Evolutionary conservation across 2,888 invertebrate species (phyloP), one percentile per base, ranked within the genome.

Genomic region (Spodoptera exigua): DNA sequence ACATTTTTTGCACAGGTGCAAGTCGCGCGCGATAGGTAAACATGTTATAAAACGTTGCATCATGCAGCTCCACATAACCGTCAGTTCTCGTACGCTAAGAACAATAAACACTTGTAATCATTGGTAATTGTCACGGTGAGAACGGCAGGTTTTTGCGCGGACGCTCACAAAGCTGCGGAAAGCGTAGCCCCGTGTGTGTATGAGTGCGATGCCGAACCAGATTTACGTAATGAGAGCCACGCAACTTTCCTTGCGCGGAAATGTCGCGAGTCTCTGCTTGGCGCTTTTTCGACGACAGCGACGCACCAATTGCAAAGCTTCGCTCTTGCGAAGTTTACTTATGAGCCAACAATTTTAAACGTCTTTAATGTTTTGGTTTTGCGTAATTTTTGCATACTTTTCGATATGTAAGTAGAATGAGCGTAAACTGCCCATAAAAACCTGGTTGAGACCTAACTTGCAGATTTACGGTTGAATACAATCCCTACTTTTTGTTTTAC

Each of bases 71-170:
- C 74, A 88, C 84, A 87, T 88, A 89, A 88, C 83, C 63, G 70
- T 64, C 70, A 59, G 79, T 83, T 85, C 82, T 85, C 79, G 82
- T 86, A 78, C 75, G 76, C 73, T 80, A 84, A 82, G 85, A 82
- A 90, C 89, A 91, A 91, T 90, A 86, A 85, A 87, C 83, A 79
- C 81, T 78, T 84, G 88, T 90, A 90, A 89, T 87, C 81, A 87
- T 81, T 79, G 82, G 85, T 88, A 86, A 89, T 85, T 86, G 83
- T 87, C 81, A 78, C 74, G 80, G 83, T 89, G 91, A 85, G 91
- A 91, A 90, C 70, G 70, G 80, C 80, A 70, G 79, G 89, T 91
- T 91, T 91, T 91, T 91, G 81, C 79, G 64, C 73, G 69, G 72
- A 63, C 75, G 78, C 75, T 63, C 54, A 85, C 85, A 83, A 86